Base-by-base conservation (phyloP, 2,797 vertebrate species). In the Tokudaia muenninki region DNA sequence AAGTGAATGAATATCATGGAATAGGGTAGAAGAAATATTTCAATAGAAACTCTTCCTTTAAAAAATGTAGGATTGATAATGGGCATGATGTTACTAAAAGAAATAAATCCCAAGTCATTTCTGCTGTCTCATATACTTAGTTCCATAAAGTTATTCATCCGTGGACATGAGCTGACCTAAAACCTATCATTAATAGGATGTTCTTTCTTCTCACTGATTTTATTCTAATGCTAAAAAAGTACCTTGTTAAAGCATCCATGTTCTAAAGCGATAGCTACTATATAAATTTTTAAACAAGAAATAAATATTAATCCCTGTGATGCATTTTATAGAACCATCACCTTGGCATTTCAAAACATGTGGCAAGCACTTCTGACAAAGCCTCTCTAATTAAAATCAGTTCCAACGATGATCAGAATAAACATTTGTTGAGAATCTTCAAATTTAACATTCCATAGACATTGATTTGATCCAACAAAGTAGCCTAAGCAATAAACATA, bases 241-340 rank as follows among this genome's bases (percentile, higher is more conserved):
- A 93, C n/a, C 31, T n/a, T 96, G 74, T 94, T 79, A 95, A 95
- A 92, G 13, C 75, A 41, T 87, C 16, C 70, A 75, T 50, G 24
- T 88, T 93, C 65, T 95, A 87, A 96, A 81, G 55, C 92, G 65
- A 97, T 92, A 94, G 78, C 19, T 93, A 44, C 52, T 61, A 55
- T 47, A 96, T 96, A 95, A 75, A 97, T 87, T 94, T 97, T 97
- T 91, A 95, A 97, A 94, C 41, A 97, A 52, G 29, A 86, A 95
- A 96, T 96, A 96, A 91, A 97, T 96, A 94, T 94, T 96, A 94
- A 96, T 94, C 80, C 72, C 16, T 79, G 22, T 93, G 75, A 93
- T 91, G 9, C 50, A 91, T 96, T 94, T 96, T 92, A 95, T 95
- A 86, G 13, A 92, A 50, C 57, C 92, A 92, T 95, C 79, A 94